Percentiles rank a stretch among this genome's conserved stretches.
These are phyloP conservation scores for Nemoura dubitans DNA, from an alignment of 2,888 invertebrate genomes.

Conservation along the genomic window DNA sequence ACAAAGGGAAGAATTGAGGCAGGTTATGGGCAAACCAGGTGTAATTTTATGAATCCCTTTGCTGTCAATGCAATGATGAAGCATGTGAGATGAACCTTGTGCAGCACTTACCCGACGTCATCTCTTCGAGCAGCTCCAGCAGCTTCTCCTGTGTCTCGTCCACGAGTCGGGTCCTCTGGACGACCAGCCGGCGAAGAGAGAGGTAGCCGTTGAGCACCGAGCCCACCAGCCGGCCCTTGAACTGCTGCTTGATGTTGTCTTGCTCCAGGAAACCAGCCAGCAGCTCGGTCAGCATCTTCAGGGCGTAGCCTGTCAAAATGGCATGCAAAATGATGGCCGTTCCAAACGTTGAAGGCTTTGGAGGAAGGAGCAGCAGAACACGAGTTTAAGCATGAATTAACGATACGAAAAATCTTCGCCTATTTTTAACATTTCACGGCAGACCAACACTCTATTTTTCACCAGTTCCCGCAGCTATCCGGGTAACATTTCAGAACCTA, in stretches of 20 bases:
- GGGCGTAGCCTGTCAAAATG: constrained; percentile 74
- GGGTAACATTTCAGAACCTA: too few relatives aligned
- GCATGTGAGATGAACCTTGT: too few relatives aligned
- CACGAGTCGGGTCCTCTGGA: constrained; percentile 92
- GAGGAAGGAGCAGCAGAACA: too few relatives aligned
- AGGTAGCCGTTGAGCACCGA: constrained; percentile 94
- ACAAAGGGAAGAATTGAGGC: background rate
- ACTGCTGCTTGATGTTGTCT: constrained; percentile 85
- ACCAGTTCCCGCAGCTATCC: too few relatives aligned
- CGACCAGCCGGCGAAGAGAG: constrained; percentile 87
- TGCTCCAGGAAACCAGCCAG: constrained; percentile 89
- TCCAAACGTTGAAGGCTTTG: too few relatives aligned
- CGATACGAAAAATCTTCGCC: too few relatives aligned
- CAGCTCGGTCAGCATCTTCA: constrained; percentile 89
- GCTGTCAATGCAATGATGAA: too few relatives aligned
- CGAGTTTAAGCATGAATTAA: too few relatives aligned
- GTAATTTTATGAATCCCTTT: too few relatives aligned
- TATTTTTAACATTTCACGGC: too few relatives aligned
- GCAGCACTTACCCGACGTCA: constrained; percentile 84
- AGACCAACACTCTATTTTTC: too few relatives aligned
- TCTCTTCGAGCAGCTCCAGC: constrained; percentile 90
- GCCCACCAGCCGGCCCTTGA: constrained; percentile 88
- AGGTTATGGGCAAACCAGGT: too few relatives aligned
- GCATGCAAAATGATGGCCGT: background rate
- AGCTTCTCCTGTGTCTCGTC: constrained; percentile 97